A percentile compares a stretch with the other conserved stretches of the same genome.
Conservation (phyloP, 1,140 invertebrate genomes). For the Brachionus manjavacas region DNA sequence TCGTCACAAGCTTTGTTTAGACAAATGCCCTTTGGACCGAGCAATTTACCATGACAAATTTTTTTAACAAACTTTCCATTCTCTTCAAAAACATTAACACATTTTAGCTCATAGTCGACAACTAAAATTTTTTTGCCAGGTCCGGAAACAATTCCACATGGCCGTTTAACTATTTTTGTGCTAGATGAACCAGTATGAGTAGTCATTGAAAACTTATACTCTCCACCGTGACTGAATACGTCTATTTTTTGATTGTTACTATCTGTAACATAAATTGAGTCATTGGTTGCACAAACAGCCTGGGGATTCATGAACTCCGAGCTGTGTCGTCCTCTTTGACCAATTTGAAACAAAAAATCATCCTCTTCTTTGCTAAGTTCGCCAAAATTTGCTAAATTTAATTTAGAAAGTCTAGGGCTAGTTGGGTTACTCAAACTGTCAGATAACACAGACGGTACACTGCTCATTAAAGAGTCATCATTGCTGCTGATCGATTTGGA, state of each 20-base stretch:
- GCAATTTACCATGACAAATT: constrained; percentile 61
- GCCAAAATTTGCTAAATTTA: neutral
- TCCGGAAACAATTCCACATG: constrained; percentile 61
- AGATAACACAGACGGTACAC: neutral
- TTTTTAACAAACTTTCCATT: constrained; percentile 62
- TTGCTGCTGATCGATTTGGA: neutral
- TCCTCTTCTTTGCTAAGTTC: neutral
- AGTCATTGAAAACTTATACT: constrained; percentile 58
- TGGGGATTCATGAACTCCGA: constrained; percentile 65
- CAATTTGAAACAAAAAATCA: constrained; percentile 49
- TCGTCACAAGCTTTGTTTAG: constrained; percentile 58
- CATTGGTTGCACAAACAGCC: constrained; percentile 56
- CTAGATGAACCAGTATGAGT: constrained; percentile 59
- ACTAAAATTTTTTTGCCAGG: constrained; percentile 62
- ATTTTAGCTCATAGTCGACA: constrained; percentile 62
- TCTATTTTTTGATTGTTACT: constrained; percentile 61
- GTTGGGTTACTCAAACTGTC: neutral
- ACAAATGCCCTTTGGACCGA: constrained; percentile 62
- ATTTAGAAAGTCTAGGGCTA: constrained; percentile 1
- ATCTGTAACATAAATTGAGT: constrained; percentile 61
- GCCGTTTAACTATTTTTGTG: constrained; percentile 59
- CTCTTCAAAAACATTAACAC: constrained; percentile 61
- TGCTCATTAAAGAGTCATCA: neutral
- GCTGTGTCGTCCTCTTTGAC: constrained; percentile 59
- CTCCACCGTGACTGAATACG: constrained; percentile 51